Base-by-base conservation (phyloP, 2,888 invertebrate species). In the Didymodactylos carnosus region DNA sequence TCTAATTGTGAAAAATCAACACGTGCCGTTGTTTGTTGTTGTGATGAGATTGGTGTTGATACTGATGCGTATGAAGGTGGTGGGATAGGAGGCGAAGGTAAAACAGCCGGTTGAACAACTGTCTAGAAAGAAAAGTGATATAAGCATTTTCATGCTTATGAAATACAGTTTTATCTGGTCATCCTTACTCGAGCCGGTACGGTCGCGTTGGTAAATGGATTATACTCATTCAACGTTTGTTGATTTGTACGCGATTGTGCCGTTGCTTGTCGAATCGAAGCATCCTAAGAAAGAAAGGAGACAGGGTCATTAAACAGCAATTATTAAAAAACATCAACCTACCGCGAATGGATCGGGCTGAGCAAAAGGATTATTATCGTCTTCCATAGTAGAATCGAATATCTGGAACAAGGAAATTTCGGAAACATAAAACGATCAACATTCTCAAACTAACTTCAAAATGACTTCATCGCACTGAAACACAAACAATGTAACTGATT, bases 181-280 rank as follows among this genome's bases (percentile, higher is more conserved):
- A n/a, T n/a, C n/a, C 39, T 72, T 76, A 73, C 46, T 72, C 71
- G 25, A 39, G 40, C 27, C 72, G 72, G 62, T 40, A 70, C 74
- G 23, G 79, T 80, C 75, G 87, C 88, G 79, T 90, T 90, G 78
- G 91, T 91, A 84, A 95, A 95, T 40, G 94, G 94, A 85, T 94
- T 94, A 84, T 93, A 94, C 81, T 94, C 94, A 82, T 94, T 94
- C 73, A 94, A 87, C 71, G 90, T 89, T 80, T 87, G 87, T 80
- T 88, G 88, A 75, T 87, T 88, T 49, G 49, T 49, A n/a, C 49
- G 23, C 25, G 49, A 25, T 25, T 49, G 49, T 10, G 10, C 14
- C 3, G 49, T 49, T n/a, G 23, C 49, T 23, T 49, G 49, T 16
- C 16, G 49, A 49, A 49, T 49, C 3, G 49, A 49, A 11, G 49